Conservation (phyloP, 2,797 vertebrate species). For the Xenopus petersii region DNA sequence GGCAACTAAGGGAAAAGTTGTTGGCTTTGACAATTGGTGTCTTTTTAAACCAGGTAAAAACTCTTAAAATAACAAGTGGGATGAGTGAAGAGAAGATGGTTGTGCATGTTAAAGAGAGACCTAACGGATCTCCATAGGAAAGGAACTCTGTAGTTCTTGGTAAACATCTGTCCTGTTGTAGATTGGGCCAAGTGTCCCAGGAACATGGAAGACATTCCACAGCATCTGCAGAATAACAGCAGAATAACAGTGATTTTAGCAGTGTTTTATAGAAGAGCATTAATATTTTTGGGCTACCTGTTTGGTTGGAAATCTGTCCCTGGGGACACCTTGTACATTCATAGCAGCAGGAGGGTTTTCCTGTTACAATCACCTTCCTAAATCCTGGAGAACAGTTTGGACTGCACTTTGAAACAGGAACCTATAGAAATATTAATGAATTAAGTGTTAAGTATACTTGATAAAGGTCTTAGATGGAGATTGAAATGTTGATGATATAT, state of each 20-base stretch:
- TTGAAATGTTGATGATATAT: too few species aligned
- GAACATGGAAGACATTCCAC: constrained; percentile 19
- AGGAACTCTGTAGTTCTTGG: constrained; percentile 8
- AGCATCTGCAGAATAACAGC: constrained; percentile 15
- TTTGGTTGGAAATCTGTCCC: constrained; percentile 29
- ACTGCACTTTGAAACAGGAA: constrained; percentile 21
- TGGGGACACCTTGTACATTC: constrained; percentile 9
- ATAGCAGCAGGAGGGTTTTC: constrained; percentile 20
- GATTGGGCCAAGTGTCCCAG: constrained; percentile 21
- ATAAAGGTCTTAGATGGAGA: too few species aligned
- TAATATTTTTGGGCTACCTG: neutral
- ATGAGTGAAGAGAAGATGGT: constrained; percentile 5
- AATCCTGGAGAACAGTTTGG: constrained; percentile 16
- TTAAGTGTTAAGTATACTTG: too few species aligned
- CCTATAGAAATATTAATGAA: neutral
- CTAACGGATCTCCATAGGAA: constrained; percentile 22
- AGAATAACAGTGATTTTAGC: neutral
- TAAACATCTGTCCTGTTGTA: constrained; percentile 4
- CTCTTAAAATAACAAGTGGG: neutral
- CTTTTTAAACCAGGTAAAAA: constrained; percentile 11
- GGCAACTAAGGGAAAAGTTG: constrained; percentile 27
- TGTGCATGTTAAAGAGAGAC: neutral
- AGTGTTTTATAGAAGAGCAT: too few species aligned
- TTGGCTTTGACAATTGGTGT: constrained; percentile 31
- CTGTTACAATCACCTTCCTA: neutral